Evolutionary conservation across 2,888 invertebrate species (phyloP), one percentile per base, ranked within the genome.

Genomic region (Geophilus truncorum): DNA sequence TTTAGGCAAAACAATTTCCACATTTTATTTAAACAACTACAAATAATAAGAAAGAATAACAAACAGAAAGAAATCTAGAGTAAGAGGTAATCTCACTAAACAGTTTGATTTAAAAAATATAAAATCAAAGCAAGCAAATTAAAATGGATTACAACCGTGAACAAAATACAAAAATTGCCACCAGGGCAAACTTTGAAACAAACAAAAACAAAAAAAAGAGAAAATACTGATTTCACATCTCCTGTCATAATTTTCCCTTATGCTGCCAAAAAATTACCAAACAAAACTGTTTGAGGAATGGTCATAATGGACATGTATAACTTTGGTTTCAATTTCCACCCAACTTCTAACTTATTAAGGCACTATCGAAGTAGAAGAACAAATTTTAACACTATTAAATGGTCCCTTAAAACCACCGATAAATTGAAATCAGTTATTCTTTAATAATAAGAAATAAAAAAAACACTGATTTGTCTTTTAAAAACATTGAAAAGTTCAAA

Each of bases 141-240:
- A 3, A 45, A 45, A 25, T 12, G 9, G 25, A 62, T 1, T 25
- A 62, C 62, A 62, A 62, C 23, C 62, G 9, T 23, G 4, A 5
- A 3, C n/a, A 45, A n/a, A n/a, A 9, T 25, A 23, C 7, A 62
- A 25, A 25, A 23, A n/a, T 62, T 62, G 62, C 62, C 62, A 62
- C 62, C 62, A 62, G 62, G 62, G 62, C 62, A 62, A 62, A 62
- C 10, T 18, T 7, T 45, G 4, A 45, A n/a, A n/a, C 45, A 45
- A 45, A 18, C 23, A 23, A 62, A 25, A 7, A 45, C 5, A 15
- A 45, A 45, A 45, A 5, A 45, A 45, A 9, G 45, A 45, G 45
- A 45, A 62, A 62, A 62, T 62, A 62, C 62, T 62, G 62, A 62
- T 62, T 62, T 62, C 62, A 62, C n/a, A n/a, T n/a, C n/a, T 23